Conservation (phyloP, 2,888 invertebrate species). For the Arctia plantaginis region DNA sequence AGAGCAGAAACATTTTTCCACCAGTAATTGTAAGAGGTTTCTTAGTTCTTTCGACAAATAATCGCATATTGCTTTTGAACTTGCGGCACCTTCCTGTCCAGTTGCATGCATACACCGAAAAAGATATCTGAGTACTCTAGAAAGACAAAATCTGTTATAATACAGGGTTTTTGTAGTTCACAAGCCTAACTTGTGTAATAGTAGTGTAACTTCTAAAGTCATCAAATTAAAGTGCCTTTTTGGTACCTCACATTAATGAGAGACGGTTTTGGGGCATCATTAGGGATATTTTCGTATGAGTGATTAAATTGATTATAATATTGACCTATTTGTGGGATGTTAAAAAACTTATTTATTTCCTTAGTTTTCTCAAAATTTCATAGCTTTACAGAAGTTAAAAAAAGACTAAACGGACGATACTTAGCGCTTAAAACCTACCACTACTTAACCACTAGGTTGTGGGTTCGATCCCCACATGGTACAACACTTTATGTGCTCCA, state of each 20-base stretch:
- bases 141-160: not conserved
- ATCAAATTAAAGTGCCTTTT: not conserved
- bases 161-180: not conserved
- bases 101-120: slow-evolving; percentile 68
- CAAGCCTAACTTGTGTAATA: not conserved
- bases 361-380: not conserved
- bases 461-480: too few relatives aligned
- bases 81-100: slow-evolving; percentile 66
- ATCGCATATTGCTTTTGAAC: slow-evolving; percentile 71
- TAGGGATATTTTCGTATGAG: not conserved
- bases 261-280: not conserved
- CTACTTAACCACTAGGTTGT: too few relatives aligned
- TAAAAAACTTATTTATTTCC: not conserved
- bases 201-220: not conserved
- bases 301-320: not conserved
- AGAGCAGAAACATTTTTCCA: slow-evolving; percentile 73
- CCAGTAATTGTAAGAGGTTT: slow-evolving; percentile 68
- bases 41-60: slow-evolving; percentile 71
- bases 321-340: too few relatives aligned
- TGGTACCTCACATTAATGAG: not conserved
- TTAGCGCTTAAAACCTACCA: too few relatives aligned
- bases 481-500: too few relatives aligned
- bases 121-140: slow-evolving; percentile 66
- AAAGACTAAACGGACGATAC: too few relatives aligned
- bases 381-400: not conserved